Evolutionary conservation across 2,888 invertebrate genomes (phyloP), one percentile per base, ranked within the genome.

Genomic region (Oscheius sp.): DNA sequence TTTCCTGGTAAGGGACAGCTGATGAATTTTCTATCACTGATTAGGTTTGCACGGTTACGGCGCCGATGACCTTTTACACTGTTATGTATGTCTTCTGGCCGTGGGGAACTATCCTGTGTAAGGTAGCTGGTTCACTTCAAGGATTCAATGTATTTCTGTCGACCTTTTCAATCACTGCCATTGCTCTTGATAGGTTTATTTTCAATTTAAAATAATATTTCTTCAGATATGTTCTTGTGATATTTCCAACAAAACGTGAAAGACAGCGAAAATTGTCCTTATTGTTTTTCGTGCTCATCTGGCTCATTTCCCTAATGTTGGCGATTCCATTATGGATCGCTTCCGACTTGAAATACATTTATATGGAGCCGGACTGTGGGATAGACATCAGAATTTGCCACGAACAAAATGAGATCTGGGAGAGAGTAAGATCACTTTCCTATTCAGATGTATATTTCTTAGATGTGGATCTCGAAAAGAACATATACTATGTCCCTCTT

Each of bases 131-230:
- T 0, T 91, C 92, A 71, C 90, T 94, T 54, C 94, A 94, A 86
- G 94, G 81, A 1, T 82, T 92, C 73, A 94, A 93, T 82, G 93
- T 94, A 79, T 95, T 94, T 86, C 94, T 95, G 0, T 94, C 94
- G 0, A 94, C 94, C 0, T 93, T 95, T 85, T 93, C 93, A 75
- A 95, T 95, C 80, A 93, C 94, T 2, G 94, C 94, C 8, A 95
- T 95, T 78, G 88, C 88, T 0, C 80, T 89, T 20, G 86, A 87
- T 71, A 74, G 86, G 80, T 62, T 22, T 17, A 17, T 33, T 62
- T 6, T 6, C 3, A n/a, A 62, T 8, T 26, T n/a, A 36, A 47
- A 12, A 8, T n/a, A 1, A 14, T 47, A 45, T n/a, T 26, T 14
- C 17, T 49, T 62, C 30, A 84, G 85, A 69, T 85, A 85, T 66